These are phyloP conservation scores for Dinomys branickii DNA, from an alignment of 2,113 vertebrate genomes.

Conservation along the genomic window DNA sequence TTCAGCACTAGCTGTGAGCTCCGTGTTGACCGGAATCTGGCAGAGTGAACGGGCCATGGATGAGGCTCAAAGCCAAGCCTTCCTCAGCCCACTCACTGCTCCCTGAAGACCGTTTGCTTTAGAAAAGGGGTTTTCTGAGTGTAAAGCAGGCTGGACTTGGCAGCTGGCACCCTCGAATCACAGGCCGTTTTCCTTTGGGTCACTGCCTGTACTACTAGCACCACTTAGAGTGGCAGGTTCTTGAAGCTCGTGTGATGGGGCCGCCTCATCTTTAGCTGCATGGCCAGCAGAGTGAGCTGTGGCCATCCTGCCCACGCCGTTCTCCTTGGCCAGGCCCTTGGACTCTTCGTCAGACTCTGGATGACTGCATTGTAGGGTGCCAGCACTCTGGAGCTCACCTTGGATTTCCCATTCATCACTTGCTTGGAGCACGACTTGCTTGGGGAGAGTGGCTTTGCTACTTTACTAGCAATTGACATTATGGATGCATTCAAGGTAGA, in stretches of 20 bases:
- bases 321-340: constrained; percentile 87
- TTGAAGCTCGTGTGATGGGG: constrained; percentile 76
- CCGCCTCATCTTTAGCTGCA: constrained; percentile 75
- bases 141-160: constrained; percentile 75
- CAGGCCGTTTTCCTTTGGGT: constrained; percentile 81
- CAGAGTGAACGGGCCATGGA: rapidly evolving
- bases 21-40: rapidly evolving
- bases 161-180: constrained; percentile 75
- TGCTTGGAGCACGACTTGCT: no score
- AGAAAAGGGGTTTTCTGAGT: constrained; percentile 81
- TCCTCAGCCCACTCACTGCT: constrained; percentile 60
- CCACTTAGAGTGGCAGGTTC: constrained; percentile 81
- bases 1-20: neutral
- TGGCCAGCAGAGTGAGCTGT: constrained; percentile 64
- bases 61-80: rapidly evolving
- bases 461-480: no score
- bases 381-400: constrained; percentile 81
- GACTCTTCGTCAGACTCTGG: constrained; percentile 92
- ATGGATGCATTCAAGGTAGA: no score
- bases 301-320: constrained; percentile 59
- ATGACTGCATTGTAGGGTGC: constrained; percentile 92
- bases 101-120: constrained; percentile 84
- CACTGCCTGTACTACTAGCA: constrained; percentile 81
- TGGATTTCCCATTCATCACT: no score
- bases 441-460: no score